Evolutionary conservation across 2,113 vertebrate genomes (phyloP).

Genomic region (Elephantulus edwardii): DNA sequence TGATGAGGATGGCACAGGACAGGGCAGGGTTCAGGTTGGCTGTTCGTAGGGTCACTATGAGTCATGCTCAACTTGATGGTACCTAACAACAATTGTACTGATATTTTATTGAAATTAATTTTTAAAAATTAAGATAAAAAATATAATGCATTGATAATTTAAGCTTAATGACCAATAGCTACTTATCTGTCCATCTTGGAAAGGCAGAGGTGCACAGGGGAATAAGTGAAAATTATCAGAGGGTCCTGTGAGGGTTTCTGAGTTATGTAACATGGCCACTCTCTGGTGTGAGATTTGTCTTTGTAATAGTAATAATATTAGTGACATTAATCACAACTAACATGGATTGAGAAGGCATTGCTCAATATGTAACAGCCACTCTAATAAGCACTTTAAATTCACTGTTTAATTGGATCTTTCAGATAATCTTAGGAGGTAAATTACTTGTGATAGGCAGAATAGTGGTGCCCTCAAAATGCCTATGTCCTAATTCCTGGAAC

Average conservation of each 20-base stretch:
- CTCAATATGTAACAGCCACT: neutral
- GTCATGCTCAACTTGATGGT: too few relatives aligned
- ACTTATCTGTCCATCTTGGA: neutral
- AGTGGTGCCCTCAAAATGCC: neutral
- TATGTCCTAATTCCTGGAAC: neutral
- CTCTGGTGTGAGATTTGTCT: constrained; percentile 7
- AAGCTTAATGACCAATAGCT: neutral
- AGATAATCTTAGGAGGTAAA: neutral
- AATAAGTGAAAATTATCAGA: neutral
- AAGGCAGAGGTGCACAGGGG: neutral
- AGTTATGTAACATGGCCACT: constrained; percentile 20
- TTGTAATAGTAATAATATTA: constrained; percentile 17
- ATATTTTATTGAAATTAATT: too few relatives aligned
- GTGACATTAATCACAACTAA: neutral
- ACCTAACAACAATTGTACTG: too few relatives aligned
- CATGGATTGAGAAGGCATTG: neutral
- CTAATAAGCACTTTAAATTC: constrained; percentile 3
- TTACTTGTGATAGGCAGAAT: neutral
- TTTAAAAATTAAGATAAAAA: too few relatives aligned
- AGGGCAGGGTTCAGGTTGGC: too few relatives aligned
- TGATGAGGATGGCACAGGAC: too few relatives aligned
- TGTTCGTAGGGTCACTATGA: too few relatives aligned
- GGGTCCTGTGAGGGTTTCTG: constrained; percentile 7
- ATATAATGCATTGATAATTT: constrained; percentile 37
- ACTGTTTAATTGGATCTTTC: neutral